A percentile compares a stretch with the other conserved stretches of the same genome.
phyloP scores from a whole-genome alignment of 2,888 invertebrate genomes.

The Bursaphelenchus okinawaensis region DNA sequence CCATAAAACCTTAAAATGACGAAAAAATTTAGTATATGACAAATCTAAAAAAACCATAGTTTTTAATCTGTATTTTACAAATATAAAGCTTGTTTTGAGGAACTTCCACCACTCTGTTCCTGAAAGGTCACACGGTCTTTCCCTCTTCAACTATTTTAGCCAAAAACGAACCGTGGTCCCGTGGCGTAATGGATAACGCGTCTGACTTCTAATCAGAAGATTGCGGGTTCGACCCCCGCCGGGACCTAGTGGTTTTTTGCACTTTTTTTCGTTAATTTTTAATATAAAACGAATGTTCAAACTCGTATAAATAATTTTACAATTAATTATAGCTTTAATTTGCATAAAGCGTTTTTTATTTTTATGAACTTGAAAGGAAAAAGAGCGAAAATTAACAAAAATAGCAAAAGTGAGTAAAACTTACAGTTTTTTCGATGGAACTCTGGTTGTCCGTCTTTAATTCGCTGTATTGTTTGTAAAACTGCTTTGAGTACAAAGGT shows the following conservation, averaged over 20 bases:
- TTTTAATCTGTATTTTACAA: too few relatives aligned
- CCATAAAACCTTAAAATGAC: not conserved
- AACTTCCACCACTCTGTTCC: too few relatives aligned
- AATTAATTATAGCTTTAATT: not conserved
- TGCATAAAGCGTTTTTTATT: not conserved
- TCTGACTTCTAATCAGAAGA: not conserved
- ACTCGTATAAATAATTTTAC: not conserved
- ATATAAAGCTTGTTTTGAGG: too few relatives aligned
- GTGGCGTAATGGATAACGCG: not conserved
- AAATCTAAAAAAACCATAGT: too few relatives aligned
- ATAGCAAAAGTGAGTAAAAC: too few relatives aligned
- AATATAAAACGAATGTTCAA: not conserved
- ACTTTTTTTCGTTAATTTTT: not conserved
- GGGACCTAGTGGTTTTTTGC: not conserved
- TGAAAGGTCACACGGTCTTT: not conserved
- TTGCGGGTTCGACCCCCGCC: not conserved
- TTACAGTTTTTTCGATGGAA: too few relatives aligned
- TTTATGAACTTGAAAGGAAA: too few relatives aligned
- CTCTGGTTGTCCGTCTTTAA: too few relatives aligned
- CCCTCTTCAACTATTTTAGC: not conserved
- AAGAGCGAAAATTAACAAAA: too few relatives aligned
- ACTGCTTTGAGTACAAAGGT: too few relatives aligned
- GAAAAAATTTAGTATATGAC: too few relatives aligned
- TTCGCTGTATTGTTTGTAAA: too few relatives aligned
- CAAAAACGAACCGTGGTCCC: not conserved